These are phyloP conservation scores for Drosophila hydei DNA, from an alignment of 1,140 invertebrate species.

Conservation along the genomic window DNA sequence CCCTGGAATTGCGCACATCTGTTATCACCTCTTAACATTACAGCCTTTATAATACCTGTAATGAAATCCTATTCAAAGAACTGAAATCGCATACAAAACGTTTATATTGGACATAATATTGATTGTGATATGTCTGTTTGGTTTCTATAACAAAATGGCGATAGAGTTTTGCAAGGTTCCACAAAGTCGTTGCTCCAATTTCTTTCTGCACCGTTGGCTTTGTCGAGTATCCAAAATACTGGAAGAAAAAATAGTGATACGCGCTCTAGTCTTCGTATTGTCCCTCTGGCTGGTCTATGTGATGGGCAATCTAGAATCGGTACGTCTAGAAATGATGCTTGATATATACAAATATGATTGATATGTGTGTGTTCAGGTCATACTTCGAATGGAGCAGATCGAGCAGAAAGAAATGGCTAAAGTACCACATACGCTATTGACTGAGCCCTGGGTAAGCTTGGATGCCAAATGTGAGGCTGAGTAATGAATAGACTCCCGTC, in stretches of 20 bases:
- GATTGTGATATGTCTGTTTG: neutral
- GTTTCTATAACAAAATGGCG: slow-evolving; percentile 38
- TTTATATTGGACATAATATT: neutral
- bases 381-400: too few relatives aligned
- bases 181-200: neutral
- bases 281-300: slow-evolving; percentile 17
- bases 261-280: neutral
- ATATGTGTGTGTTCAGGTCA: too few relatives aligned
- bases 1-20: too few relatives aligned
- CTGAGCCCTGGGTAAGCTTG: too few relatives aligned
- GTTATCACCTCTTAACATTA: too few relatives aligned
- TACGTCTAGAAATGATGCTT: neutral
- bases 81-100: neutral
- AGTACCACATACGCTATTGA: too few relatives aligned
- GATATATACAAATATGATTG: too few relatives aligned
- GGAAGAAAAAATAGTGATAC: slow-evolving; percentile 18
- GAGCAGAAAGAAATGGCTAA: too few relatives aligned
- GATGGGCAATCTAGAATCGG: slow-evolving; percentile 21
- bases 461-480: too few relatives aligned
- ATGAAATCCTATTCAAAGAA: too few relatives aligned
- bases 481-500: neutral
- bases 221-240: slow-evolving; percentile 2
- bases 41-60: too few relatives aligned
- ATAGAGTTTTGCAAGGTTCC: neutral
- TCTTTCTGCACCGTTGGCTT: slow-evolving; percentile 15